Evolutionary conservation across 2,797 vertebrate genomes (phyloP), one percentile per base, ranked within the genome.

Genomic region (Takifugu ocellatus): DNA sequence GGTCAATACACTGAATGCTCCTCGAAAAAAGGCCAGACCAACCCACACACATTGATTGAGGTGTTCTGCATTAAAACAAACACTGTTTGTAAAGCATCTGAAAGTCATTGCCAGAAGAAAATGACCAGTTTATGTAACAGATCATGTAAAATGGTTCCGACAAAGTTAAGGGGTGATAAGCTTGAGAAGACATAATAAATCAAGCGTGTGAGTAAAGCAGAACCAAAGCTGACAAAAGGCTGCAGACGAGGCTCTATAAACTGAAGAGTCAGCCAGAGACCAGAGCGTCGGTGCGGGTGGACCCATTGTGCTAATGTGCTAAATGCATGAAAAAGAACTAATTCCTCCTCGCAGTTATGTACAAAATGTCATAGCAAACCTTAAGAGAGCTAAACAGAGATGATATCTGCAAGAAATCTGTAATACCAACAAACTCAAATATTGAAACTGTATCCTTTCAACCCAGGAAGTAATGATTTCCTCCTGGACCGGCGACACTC

Each of bases 381-480:
- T 56, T 53, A 8, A 49, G 39, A 61, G 33, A 29, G 24, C 26
- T 8, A 12, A 6, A 47, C 25, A 49, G 25, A 59, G n/a, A 33
- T 49, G 51, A 56, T 44, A 46, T 47, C 10, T 10, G 72, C 21
- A 49, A 39, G 39, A 67, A n/a, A 66, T 69, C 57, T 73, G 25
- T 56, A 61, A 44, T 17, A 10, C 45, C 50, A 63, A 59, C 53
- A 46, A 1, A 43, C 39, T 66, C 9, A 24, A 65, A 62, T 66
- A 65, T 59, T 61, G 49, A 27, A 52, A 21, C 27, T 14, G 14
- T 33, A 21, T 29, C 2, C 16, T 60, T 70, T 62, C 21, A 61
- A 46, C 56, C 6, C 12, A 25, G 54, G 39, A 53, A 3, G 44
- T 67, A 48, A 72, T 75, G 51, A 71, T 68, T 68, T 67, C 56